These are phyloP conservation scores for Catagonus wagneri DNA, from an alignment of 2,113 vertebrate genomes.

Conservation along the genomic window DNA sequence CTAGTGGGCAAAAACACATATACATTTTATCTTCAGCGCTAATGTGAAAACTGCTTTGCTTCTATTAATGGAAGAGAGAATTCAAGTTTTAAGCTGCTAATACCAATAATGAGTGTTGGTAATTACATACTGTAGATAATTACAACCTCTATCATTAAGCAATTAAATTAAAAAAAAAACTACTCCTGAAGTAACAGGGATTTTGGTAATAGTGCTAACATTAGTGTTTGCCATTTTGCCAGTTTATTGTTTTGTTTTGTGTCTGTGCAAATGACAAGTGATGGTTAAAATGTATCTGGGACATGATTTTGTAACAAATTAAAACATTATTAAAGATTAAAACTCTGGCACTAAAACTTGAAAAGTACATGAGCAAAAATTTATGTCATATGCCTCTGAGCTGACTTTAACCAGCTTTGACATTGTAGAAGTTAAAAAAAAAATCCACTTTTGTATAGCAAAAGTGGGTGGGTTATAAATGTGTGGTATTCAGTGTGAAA, in stretches of 20 bases:
- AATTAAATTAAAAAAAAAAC: constrained; percentile 24
- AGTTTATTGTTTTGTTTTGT: neutral
- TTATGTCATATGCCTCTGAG: neutral
- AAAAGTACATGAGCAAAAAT: neutral
- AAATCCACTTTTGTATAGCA: neutral
- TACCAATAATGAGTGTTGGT: constrained; percentile 22
- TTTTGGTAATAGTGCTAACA: neutral
- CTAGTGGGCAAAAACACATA: neutral
- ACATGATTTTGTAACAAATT: neutral
- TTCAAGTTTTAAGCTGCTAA: constrained; percentile 12
- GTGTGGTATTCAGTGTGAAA: neutral
- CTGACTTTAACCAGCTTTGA: neutral
- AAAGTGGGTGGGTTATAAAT: neutral
- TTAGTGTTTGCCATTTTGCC: neutral
- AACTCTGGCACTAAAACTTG: neutral
- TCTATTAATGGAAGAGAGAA: neutral
- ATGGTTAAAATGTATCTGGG: neutral
- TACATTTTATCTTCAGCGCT: neutral
- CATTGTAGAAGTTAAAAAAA: neutral
- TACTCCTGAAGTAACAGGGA: neutral
- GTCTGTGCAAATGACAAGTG: neutral
- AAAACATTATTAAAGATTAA: constrained; percentile 9
- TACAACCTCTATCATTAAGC: constrained; percentile 7
- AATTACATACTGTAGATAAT: constrained; percentile 42
- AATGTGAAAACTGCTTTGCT: neutral